Conservation (phyloP, 1,140 invertebrate genomes). For the Hyles euphorbiae region DNA sequence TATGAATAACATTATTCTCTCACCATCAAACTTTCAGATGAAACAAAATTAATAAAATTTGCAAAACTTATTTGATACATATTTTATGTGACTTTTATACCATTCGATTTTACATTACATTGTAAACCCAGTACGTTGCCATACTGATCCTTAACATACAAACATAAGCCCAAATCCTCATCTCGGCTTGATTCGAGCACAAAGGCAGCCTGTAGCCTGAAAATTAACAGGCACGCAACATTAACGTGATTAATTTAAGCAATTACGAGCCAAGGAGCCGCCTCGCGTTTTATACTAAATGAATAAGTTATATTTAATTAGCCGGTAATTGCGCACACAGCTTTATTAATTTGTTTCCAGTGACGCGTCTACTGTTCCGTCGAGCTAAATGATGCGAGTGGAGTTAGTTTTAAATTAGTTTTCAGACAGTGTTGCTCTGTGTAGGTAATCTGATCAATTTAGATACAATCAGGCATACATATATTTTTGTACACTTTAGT, state of each 20-base stretch:
- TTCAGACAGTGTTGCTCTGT: slow-evolving; percentile 10
- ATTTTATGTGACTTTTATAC: too few relatives aligned
- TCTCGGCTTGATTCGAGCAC: slow-evolving; percentile 29
- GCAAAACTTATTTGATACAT: too few relatives aligned
- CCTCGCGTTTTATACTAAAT: slow-evolving; percentile 39
- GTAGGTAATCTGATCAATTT: slow-evolving; percentile 8
- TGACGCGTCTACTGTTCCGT: slow-evolving; percentile 30
- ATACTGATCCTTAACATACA: background rate
- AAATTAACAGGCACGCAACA: slow-evolving; percentile 64
- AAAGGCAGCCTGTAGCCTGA: slow-evolving; percentile 59
- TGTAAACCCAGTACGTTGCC: background rate
- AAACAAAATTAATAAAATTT: too few relatives aligned
- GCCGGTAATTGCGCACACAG: slow-evolving; percentile 48
- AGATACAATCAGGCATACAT: too few relatives aligned
- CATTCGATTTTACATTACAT: too few relatives aligned
- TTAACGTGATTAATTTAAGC: slow-evolving; percentile 63
- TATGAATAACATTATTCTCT: too few relatives aligned
- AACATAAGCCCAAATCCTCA: slow-evolving; percentile 21
- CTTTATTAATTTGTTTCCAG: slow-evolving; percentile 50
- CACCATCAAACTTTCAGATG: too few relatives aligned
- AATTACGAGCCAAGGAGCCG: slow-evolving; percentile 48
- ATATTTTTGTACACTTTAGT: too few relatives aligned
- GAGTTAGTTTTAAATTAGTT: slow-evolving; percentile 32
- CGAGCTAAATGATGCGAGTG: slow-evolving; percentile 28
- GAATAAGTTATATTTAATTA: slow-evolving; percentile 73